These are phyloP conservation scores for Hystrix brachyura DNA, from an alignment of 2,113 vertebrate species.

Conservation along the genomic window DNA sequence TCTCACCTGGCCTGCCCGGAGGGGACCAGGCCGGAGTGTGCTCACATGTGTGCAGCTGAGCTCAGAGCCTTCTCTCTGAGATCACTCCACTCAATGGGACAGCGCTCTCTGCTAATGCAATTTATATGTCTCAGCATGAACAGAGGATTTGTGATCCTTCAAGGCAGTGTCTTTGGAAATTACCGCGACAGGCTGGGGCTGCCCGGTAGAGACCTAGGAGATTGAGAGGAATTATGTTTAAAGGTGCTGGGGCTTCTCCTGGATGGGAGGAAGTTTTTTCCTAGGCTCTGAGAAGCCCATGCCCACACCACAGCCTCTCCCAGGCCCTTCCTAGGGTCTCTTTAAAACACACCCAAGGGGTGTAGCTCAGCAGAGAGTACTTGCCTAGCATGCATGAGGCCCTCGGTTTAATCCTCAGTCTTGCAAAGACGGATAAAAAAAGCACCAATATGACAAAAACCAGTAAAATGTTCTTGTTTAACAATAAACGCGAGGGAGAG, in stretches of 20 bases:
- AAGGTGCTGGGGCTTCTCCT: constrained; percentile 36
- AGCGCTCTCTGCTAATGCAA: constrained; percentile 74
- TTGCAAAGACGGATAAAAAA: neutral
- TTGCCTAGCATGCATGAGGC: neutral
- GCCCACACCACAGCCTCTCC: neutral
- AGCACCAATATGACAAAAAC: neutral
- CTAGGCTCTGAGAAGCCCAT: neutral
- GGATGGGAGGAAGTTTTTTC: constrained; percentile 1
- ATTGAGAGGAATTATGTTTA: constrained; percentile 60
- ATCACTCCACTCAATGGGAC: neutral
- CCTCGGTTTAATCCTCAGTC: neutral
- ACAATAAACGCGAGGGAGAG: neutral
- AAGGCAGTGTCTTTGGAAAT: constrained; percentile 72
- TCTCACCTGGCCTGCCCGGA: neutral
- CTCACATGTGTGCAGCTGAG: constrained; percentile 46
- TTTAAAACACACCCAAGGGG: neutral
- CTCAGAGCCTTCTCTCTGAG: neutral
- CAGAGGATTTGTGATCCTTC: constrained; percentile 76
- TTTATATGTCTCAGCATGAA: constrained; percentile 85
- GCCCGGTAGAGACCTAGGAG: constrained; percentile 58
- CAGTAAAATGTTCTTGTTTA: neutral
- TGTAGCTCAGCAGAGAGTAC: neutral
- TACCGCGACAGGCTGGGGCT: neutral
- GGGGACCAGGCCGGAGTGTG: neutral
- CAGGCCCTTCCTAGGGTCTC: neutral